Evolutionary conservation across 2,113 vertebrate genomes (phyloP).

Genomic region (Ondatra zibethicus): DNA sequence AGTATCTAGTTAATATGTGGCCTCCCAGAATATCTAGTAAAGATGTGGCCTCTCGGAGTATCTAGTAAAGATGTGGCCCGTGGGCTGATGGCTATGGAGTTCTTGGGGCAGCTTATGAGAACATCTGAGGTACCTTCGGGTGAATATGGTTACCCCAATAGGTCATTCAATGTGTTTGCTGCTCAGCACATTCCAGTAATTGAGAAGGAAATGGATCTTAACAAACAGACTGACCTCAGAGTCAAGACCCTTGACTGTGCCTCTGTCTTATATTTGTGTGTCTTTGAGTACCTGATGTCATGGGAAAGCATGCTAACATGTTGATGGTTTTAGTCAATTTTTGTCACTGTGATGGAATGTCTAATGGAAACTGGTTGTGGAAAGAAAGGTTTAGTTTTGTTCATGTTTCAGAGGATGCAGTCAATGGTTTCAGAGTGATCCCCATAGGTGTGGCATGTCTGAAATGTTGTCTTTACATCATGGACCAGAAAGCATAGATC

Average conservation of each 20-base stretch:
- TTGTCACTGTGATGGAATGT: not conserved
- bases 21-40: too few relatives aligned
- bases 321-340: not conserved
- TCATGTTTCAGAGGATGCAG: not conserved
- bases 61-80: not conserved
- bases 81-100: not conserved
- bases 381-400: not conserved
- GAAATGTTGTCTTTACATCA: not conserved
- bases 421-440: not conserved
- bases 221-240: not conserved
- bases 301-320: not conserved
- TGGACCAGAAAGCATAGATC: not conserved
- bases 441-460: not conserved
- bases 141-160: not conserved
- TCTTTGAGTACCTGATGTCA: not conserved
- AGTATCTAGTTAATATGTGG: too few relatives aligned
- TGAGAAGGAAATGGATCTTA: not conserved
- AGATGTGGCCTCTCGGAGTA: too few relatives aligned
- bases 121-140: not conserved
- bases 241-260: not conserved
- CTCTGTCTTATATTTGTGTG: not conserved
- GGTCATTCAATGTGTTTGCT: not conserved
- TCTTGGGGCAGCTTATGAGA: not conserved
- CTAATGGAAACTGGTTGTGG: not conserved
- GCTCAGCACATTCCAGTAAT: not conserved